Evolutionary conservation across 2,113 vertebrate genomes (phyloP).

Genomic region (Cromileptes altivelis): DNA sequence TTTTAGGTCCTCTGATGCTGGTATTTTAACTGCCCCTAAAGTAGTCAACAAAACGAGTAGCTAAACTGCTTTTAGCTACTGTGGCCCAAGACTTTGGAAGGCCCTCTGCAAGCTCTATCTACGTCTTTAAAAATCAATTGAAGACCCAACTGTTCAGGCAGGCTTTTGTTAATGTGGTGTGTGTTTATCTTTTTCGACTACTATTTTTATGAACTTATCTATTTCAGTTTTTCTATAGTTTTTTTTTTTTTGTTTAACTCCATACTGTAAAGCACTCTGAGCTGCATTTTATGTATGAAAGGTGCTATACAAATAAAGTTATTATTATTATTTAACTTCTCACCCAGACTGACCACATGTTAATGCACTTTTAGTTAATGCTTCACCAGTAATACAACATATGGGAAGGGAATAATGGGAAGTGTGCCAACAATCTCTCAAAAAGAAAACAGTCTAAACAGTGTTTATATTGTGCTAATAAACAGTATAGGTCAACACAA

Average conservation of each 20-base stretch:
- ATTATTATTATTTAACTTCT: background rate
- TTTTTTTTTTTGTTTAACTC: background rate
- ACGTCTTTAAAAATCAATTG: too few relatives aligned
- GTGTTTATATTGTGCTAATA: slow-evolving; percentile 47
- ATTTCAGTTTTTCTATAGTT: background rate
- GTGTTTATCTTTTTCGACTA: too few relatives aligned
- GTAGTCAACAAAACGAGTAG: too few relatives aligned
- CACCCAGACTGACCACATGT: slow-evolving; percentile 9
- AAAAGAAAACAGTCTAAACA: slow-evolving; percentile 28
- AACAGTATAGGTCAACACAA: slow-evolving; percentile 20
- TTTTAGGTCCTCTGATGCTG: background rate
- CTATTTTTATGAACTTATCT: background rate
- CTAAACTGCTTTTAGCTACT: too few relatives aligned
- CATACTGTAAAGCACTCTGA: too few relatives aligned
- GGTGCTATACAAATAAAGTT: background rate
- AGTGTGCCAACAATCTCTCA: slow-evolving; percentile 10
- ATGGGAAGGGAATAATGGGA: slow-evolving; percentile 3
- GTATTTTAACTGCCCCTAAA: background rate
- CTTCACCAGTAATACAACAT: background rate
- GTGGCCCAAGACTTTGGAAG: too few relatives aligned
- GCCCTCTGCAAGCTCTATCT: too few relatives aligned
- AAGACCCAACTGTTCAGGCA: too few relatives aligned
- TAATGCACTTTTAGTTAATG: background rate
- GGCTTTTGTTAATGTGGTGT: too few relatives aligned
- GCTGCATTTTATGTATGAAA: too few relatives aligned